A percentile compares a stretch with the other conserved stretches of the same genome.
These are phyloP conservation scores for Scelioninae gen. 2 DNA, from an alignment of 2,888 invertebrate genomes.

Conservation along the genomic window DNA sequence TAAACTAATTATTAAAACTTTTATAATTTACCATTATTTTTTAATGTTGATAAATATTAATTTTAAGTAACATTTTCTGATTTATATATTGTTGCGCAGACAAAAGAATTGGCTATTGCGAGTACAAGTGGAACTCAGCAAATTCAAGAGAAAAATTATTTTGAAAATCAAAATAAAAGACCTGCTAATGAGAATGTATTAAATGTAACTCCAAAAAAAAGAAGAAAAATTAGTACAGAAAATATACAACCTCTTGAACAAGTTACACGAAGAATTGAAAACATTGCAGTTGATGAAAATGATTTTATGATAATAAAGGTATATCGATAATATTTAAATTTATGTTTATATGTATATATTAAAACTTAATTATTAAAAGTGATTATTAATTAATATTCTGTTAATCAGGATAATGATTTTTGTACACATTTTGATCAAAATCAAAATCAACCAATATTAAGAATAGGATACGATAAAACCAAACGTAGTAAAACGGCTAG, in stretches of 20 bases:
- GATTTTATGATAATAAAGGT: slow-evolving; percentile 14
- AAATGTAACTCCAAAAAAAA: slow-evolving; percentile 16
- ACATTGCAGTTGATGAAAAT: slow-evolving; percentile 25
- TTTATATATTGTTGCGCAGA: slow-evolving; percentile 1
- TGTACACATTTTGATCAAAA: slow-evolving; percentile 7
- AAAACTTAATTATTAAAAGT: too few relatives aligned
- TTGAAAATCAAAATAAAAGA: slow-evolving; percentile 20
- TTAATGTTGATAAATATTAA: background rate
- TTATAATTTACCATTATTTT: too few relatives aligned
- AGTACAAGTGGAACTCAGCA: slow-evolving; percentile 9
- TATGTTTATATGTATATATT: too few relatives aligned
- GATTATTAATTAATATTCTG: slow-evolving; percentile 1
- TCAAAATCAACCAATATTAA: slow-evolving; percentile 15
- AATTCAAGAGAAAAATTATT: background rate
- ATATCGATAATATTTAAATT: background rate
- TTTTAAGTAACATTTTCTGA: background rate
- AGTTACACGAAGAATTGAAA: slow-evolving; percentile 21
- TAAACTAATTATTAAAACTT: too few relatives aligned
- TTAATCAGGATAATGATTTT: slow-evolving; percentile 17
- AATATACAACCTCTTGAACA: slow-evolving; percentile 5
- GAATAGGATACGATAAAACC: slow-evolving; percentile 7
- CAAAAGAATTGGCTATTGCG: slow-evolving; percentile 4
- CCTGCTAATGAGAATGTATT: background rate
- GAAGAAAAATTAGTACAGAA: slow-evolving; percentile 6
- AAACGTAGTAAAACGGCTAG: too few relatives aligned